Evolutionary conservation across 2,797 vertebrate genomes (phyloP), one percentile per base, ranked within the genome.

Genomic region (Anniella stebbinsi): DNA sequence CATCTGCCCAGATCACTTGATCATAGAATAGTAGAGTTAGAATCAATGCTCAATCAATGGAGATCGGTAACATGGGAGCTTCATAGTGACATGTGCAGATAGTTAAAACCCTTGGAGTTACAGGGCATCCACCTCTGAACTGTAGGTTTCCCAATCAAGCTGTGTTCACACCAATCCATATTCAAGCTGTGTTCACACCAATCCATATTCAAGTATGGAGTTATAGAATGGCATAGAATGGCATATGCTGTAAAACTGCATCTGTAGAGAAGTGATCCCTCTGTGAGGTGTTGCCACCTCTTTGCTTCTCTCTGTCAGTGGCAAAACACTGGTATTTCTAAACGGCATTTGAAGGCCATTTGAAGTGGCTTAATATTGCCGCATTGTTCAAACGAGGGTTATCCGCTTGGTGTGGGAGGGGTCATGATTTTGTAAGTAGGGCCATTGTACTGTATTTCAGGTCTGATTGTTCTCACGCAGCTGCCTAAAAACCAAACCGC

Each of bases 401-500:
- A 25, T 75, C 84, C 91, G 54, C 83, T 54, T 51, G 76, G 48
- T 85, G 0, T 83, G 87, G 91, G 92, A 51, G 77, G 54, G 84
- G 66, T 15, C 87, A 92, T 84, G 80, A 1, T 84, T 51, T 57
- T 77, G 88, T 54, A 57, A 0, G 84, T 87, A 85, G 41, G 69
- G 30, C 25, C 0, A 0, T 66, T 92, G 63, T 89, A 67, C 84
- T 86, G 33, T 89, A 91, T 88, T 87, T 93, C 80, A 38, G 93
- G 45, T n/a, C 80, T n/a, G 36, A 0, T 84, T 94, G 80, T 92
- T 94, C 57, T 86, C 73, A 87, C 25, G 36, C 87, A 92, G 92
- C 93, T 94, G 91, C 92, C 89, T 84, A 8, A 67, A 91, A 95
- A 93, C 70, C 0, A 2, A 84, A 84, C 77, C 6, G 0, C 82